phyloP scores from a whole-genome alignment of 2,113 vertebrate species.

The Formicarius rufipectus region DNA sequence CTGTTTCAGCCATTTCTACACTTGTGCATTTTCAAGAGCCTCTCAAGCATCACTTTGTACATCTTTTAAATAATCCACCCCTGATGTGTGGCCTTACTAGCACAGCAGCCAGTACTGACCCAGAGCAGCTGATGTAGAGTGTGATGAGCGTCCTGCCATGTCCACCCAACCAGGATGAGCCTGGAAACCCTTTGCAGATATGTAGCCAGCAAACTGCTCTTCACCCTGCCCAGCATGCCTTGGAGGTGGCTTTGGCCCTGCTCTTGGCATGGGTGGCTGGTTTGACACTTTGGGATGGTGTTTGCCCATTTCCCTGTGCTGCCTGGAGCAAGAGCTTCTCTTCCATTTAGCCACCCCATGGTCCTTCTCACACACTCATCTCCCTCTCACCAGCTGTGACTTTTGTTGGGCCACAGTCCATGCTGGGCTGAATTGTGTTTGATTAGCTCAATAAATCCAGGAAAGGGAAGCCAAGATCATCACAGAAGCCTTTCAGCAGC shows the following conservation, averaged over 20 bases:
- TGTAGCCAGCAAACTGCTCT: not conserved
- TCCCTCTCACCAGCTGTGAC: not conserved
- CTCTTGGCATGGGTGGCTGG: not conserved
- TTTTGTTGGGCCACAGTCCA: not conserved
- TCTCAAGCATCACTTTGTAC: not conserved
- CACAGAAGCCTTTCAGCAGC: conserved; percentile 43
- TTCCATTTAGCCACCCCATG: not conserved
- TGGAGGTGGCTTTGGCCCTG: not conserved
- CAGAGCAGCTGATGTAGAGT: not conserved
- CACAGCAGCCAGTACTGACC: not conserved
- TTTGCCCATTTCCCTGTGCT: not conserved
- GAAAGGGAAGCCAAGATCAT: conserved; percentile 37
- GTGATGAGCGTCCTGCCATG: not conserved
- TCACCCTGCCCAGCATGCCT: not conserved
- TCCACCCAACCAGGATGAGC: not conserved
- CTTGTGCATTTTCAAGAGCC: not conserved
- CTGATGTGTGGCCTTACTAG: not conserved
- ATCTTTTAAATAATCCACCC: not conserved
- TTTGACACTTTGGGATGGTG: not conserved
- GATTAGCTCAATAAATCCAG: conserved; percentile 28
- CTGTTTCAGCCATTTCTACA: not conserved
- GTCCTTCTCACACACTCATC: not conserved
- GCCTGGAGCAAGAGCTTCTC: not conserved
- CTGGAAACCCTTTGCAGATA: not conserved
- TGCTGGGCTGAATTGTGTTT: not conserved